Conservation (phyloP, 2,113 vertebrate genomes). For the Sylvilagus bachmani region DNA sequence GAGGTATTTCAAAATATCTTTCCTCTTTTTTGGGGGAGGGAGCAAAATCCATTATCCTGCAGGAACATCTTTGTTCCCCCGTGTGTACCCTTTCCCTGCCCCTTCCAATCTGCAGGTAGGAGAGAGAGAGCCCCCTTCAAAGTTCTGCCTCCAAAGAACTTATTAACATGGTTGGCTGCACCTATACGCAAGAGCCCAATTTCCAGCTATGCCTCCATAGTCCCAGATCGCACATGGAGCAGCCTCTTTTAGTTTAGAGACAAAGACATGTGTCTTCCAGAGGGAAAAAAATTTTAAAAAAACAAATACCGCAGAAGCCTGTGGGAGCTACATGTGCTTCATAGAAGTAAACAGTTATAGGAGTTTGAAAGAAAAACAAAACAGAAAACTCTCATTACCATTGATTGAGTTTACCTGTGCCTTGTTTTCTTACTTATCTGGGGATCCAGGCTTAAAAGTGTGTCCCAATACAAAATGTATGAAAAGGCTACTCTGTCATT, state of each 20-base stretch:
- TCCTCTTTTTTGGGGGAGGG: not conserved
- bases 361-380: too few species aligned
- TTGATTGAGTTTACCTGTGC: not conserved
- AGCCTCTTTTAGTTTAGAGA: constrained; percentile 37
- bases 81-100: not conserved
- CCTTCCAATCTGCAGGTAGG: not conserved
- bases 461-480: not conserved
- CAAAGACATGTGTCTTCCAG: not conserved
- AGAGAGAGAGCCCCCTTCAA: not conserved
- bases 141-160: not conserved
- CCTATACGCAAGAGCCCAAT: not conserved
- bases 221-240: not conserved
- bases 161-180: not conserved
- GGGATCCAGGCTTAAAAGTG: not conserved
- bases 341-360: not conserved
- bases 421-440: not conserved
- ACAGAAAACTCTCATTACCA: not conserved
- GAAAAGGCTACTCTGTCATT: not conserved
- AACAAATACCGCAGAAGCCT: not conserved
- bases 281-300: not conserved
- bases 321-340: not conserved
- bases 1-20: constrained; percentile 39
- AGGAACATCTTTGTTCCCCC: not conserved
- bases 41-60: not conserved
- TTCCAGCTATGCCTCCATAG: not conserved